Conservation (phyloP, 1,140 invertebrate species). For the Sarcophaga peregrina region DNA sequence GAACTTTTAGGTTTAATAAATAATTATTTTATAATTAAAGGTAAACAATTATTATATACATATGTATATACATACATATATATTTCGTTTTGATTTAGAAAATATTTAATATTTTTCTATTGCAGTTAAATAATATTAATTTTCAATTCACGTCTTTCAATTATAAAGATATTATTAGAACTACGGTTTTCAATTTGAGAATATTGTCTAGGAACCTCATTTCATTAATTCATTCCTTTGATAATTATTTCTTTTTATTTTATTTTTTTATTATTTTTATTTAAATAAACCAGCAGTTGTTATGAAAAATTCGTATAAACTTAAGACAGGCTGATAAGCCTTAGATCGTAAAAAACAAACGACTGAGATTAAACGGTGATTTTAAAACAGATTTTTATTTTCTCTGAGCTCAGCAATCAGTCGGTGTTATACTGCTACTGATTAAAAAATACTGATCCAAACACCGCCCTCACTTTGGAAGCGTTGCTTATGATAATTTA, state of each 20-base stretch:
- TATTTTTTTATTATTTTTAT: too few species aligned
- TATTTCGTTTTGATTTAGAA: neutral
- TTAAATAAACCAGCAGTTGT: too few species aligned
- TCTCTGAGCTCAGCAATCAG: neutral
- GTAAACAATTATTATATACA: neutral
- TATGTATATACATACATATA: neutral
- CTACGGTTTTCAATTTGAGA: constrained; percentile 13
- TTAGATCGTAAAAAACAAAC: neutral
- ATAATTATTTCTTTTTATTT: too few species aligned
- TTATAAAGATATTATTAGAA: constrained; percentile 25
- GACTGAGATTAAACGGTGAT: neutral
- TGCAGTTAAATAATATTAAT: neutral
- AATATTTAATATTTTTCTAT: neutral
- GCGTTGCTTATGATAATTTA: neutral
- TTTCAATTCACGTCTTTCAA: constrained; percentile 24
- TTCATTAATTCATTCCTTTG: neutral
- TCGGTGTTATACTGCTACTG: neutral
- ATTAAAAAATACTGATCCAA: neutral
- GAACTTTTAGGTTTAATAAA: neutral
- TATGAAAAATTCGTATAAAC: neutral
- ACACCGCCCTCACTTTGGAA: constrained; percentile 25
- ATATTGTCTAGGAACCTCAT: constrained; percentile 33
- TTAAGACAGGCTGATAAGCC: constrained; percentile 14
- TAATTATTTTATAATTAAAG: too few species aligned
- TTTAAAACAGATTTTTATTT: constrained; percentile 7